These are phyloP conservation scores for Danaus chrysippus DNA, from an alignment of 2,888 invertebrate genomes.

Conservation along the genomic window DNA sequence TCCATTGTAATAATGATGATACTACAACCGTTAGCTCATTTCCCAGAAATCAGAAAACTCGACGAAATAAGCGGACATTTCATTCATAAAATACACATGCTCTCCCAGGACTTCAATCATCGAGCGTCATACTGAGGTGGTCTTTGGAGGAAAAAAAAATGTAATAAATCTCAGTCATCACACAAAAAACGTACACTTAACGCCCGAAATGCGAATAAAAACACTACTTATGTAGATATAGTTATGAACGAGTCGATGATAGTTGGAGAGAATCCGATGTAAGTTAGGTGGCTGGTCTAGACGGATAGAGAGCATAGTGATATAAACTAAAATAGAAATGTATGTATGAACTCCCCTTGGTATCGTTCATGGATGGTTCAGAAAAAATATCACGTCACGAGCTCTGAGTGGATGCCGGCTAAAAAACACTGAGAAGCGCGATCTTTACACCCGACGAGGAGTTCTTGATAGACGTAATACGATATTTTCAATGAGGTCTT, in stretches of 20 bases:
- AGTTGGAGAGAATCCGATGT: conserved; percentile 17
- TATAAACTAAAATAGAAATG: conserved; percentile 30
- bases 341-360: conserved; percentile 20
- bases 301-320: conserved; percentile 15
- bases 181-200: conserved; percentile 29
- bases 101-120: conserved; percentile 45
- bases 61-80: conserved; percentile 23
- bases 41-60: conserved; percentile 20
- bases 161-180: conserved; percentile 41
- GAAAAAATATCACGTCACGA: conserved; percentile 68
- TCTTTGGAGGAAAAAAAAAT: conserved; percentile 46
- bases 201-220: conserved; percentile 32
- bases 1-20: conserved; percentile 21
- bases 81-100: conserved; percentile 44
- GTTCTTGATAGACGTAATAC: conserved; percentile 28
- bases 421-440: conserved; percentile 45
- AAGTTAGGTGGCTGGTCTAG: conserved; percentile 22
- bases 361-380: conserved; percentile 35
- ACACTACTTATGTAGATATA: conserved; percentile 24
- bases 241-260: conserved; percentile 10
- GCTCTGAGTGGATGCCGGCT: conserved; percentile 59
- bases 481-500: conserved; percentile 5
- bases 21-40: conserved; percentile 26
- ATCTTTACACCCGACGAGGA: conserved; percentile 9
- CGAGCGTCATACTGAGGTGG: conserved; percentile 46